phyloP scores from a whole-genome alignment of 1,140 invertebrate genomes.

The Pseudomyrmex flavicornis region DNA sequence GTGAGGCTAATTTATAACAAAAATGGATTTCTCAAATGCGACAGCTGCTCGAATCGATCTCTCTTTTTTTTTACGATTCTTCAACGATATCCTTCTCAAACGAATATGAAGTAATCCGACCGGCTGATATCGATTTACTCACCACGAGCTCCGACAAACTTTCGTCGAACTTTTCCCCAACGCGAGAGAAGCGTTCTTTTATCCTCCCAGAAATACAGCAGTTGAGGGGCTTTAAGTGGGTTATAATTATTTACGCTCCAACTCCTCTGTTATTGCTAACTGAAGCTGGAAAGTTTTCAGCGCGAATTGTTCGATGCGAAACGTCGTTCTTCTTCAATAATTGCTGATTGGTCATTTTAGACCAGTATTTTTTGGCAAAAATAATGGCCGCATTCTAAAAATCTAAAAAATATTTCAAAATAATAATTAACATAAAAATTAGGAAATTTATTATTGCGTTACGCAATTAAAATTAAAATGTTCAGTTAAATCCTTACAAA shows the following conservation, averaged over 20 bases:
- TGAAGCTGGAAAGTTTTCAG: constrained; percentile 71
- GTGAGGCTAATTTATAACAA: constrained; percentile 46
- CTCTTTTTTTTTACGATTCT: constrained; percentile 28
- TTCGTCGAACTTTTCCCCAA: constrained; percentile 38
- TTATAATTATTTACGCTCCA: constrained; percentile 78
- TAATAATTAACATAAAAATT: constrained; percentile 3
- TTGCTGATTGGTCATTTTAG: background rate
- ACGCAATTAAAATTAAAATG: too few species aligned
- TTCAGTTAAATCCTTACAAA: background rate
- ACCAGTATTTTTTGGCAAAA: too few species aligned
- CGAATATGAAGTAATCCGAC: constrained; percentile 31
- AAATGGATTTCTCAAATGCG: constrained; percentile 45
- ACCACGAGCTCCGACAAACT: constrained; percentile 4
- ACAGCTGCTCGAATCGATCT: constrained; percentile 25
- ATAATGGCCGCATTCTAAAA: too few species aligned
- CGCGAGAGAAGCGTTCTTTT: constrained; percentile 4
- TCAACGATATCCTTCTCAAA: constrained; percentile 30
- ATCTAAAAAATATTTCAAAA: too few species aligned
- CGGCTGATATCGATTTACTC: constrained; percentile 26
- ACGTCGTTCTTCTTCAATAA: constrained; percentile 3
- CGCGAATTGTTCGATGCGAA: constrained; percentile 19
- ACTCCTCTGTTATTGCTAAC: constrained; percentile 67
- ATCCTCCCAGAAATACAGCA: constrained; percentile 9
- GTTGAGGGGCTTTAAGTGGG: constrained; percentile 61
- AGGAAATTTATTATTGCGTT: background rate